phyloP scores from a whole-genome alignment of 2,888 invertebrate genomes.

The Heliconius charithonia region DNA sequence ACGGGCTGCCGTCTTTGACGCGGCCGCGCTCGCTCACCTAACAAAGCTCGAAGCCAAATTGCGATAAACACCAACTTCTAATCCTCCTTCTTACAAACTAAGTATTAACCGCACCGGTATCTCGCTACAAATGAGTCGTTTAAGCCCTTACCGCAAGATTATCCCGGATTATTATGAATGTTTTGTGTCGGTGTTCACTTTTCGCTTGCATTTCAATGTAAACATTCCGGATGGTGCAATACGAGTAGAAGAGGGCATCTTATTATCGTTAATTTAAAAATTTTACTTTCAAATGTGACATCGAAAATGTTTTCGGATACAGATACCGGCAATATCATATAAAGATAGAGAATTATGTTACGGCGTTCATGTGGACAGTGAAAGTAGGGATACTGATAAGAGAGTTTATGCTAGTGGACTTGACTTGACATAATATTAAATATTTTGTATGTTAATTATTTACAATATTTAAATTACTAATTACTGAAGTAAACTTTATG shows the following conservation, averaged over 20 bases:
- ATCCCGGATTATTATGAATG: slow-evolving; percentile 70
- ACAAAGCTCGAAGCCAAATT: slow-evolving; percentile 63
- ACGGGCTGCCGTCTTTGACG: slow-evolving; percentile 58
- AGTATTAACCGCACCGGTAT: slow-evolving; percentile 72
- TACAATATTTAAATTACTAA: neutral
- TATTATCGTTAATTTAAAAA: slow-evolving; percentile 51
- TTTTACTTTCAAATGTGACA: slow-evolving; percentile 54
- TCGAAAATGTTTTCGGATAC: slow-evolving; percentile 22
- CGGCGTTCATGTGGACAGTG: slow-evolving; percentile 52
- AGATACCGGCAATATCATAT: slow-evolving; percentile 28
- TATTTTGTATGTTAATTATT: neutral
- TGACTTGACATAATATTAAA: neutral
- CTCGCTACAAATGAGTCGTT: slow-evolving; percentile 73
- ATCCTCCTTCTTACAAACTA: slow-evolving; percentile 73
- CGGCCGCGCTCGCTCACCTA: slow-evolving; percentile 53
- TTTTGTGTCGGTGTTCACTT: slow-evolving; percentile 73
- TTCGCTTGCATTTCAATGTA: slow-evolving; percentile 60
- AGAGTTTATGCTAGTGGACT: slow-evolving; percentile 56
- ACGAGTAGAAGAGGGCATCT: slow-evolving; percentile 49
- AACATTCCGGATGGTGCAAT: slow-evolving; percentile 58
- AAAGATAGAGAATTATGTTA: slow-evolving; percentile 37
- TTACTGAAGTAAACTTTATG: neutral
- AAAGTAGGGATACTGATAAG: slow-evolving; percentile 68
- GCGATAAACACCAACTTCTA: slow-evolving; percentile 70
- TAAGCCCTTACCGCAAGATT: slow-evolving; percentile 73